Evolutionary conservation across 2,888 invertebrate genomes (phyloP), one percentile per base, ranked within the genome.

Genomic region (Chrysina gloriosa): DNA sequence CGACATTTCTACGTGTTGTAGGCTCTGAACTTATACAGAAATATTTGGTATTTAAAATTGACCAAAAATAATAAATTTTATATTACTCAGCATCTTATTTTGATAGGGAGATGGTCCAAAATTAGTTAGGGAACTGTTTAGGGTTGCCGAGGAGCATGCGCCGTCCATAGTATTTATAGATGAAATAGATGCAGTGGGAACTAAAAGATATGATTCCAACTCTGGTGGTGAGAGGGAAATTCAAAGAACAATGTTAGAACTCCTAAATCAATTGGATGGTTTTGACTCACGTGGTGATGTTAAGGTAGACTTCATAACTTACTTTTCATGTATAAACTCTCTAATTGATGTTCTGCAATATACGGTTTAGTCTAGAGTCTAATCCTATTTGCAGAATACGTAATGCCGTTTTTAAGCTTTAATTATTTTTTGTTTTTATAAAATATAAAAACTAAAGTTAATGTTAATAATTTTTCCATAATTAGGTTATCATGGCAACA

Each of bases 21-120:
- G 99, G 99, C n/a, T 98, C 98, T 2, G 98, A 99, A 84, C 89
- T 99, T 21, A 98, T 99, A 79, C 98, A 99, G 80, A 99, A 99
- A 83, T 99, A 99, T 84, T 87, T 98, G 85, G 92, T 92, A 83
- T 84, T 83, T 71, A 23, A 19, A 14, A 34, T 52, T 23, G 16
- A 14, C 16, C 16, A 7, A 25, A 47, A 14, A 39, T 50, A 6
- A 4, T 27, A 34, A 2, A 29, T 56, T 64, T 14, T 9, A 3
- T 14, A 52, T 65, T 25, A n/a, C 25, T 5, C 34, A 11, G 5
- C 11, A 29, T 61, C 23, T 31, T 27, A 52, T 7, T 11, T 7
- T 71, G 74, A 68, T 79, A 92, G 90, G 99, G 99, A 71, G 99
- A 99, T 85, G 99, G 99, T 0, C 98, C 99, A 0, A 99, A 99